These are phyloP conservation scores for Drosophila peninsularis DNA, from an alignment of 2,888 invertebrate species.

Conservation along the genomic window DNA sequence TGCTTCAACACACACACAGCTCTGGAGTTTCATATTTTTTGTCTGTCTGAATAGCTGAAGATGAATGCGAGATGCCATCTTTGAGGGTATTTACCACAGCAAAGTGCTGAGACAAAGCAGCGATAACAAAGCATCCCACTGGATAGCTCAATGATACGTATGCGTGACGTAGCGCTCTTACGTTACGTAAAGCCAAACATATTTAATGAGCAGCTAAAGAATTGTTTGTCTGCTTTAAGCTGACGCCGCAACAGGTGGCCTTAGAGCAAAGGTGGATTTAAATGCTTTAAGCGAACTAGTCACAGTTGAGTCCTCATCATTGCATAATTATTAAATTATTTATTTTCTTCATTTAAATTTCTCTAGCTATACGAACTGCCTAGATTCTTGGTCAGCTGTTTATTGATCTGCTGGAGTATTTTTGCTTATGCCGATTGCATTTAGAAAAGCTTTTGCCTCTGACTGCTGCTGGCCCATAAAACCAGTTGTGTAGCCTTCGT, in stretches of 20 bases:
- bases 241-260: constrained; percentile 37
- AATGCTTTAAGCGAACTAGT: too few relatives aligned
- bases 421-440: background rate
- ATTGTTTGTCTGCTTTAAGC: constrained; percentile 1
- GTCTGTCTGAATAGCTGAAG: constrained; percentile 43
- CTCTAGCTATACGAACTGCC: background rate
- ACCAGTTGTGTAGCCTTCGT: constrained; percentile 15
- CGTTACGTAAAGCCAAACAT: constrained; percentile 5
- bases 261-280: background rate
- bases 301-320: too few relatives aligned
- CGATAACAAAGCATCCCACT: constrained; percentile 43
- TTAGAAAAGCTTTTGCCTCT: background rate
- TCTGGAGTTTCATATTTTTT: constrained; percentile 30
- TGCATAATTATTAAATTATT: too few relatives aligned
- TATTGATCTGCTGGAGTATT: background rate
- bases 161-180: constrained; percentile 7
- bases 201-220: constrained; percentile 1
- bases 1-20: constrained; percentile 60
- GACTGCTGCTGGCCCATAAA: constrained; percentile 11
- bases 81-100: constrained; percentile 60
- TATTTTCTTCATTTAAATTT: background rate
- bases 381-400: background rate
- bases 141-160: constrained; percentile 39
- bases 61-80: constrained; percentile 66
- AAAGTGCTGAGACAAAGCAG: constrained; percentile 53